A percentile compares a stretch with the other conserved stretches of the same genome.
phyloP scores from a whole-genome alignment of 2,113 vertebrate genomes.

The Microtus richardsoni region DNA sequence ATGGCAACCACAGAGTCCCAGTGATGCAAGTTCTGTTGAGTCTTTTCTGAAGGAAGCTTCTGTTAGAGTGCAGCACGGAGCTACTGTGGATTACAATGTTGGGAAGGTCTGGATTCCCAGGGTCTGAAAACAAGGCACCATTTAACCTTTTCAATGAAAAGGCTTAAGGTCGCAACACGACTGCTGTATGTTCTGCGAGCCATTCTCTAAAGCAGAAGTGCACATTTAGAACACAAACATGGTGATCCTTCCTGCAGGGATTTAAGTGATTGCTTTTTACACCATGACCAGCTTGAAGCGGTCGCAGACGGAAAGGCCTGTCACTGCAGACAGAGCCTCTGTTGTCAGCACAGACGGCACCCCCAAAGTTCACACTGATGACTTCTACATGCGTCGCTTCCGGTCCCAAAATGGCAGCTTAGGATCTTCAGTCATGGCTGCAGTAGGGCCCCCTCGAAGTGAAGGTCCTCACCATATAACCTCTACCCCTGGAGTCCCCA shows the following conservation, averaged over 20 bases:
- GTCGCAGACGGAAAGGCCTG: constrained; percentile 93
- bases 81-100: constrained; percentile 72
- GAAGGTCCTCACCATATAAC: constrained; percentile 92
- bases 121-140: constrained; percentile 37
- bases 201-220: constrained; percentile 86
- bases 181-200: constrained; percentile 84
- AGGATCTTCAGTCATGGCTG: constrained; percentile 88
- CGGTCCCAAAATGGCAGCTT: constrained; percentile 93
- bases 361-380: constrained; percentile 92
- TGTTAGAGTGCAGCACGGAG: constrained; percentile 80
- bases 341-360: constrained; percentile 85
- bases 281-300: constrained; percentile 96
- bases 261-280: constrained; percentile 84
- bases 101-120: constrained; percentile 76
- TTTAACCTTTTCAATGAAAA: constrained; percentile 84
- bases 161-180: constrained; percentile 85
- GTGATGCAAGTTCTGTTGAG: constrained; percentile 74
- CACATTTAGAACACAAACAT: constrained; percentile 85
- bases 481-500: constrained; percentile 94
- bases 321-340: constrained; percentile 88
- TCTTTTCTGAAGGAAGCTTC: constrained; percentile 72
- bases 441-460: constrained; percentile 89
- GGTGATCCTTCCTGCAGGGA: constrained; percentile 84
- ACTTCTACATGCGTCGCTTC: constrained; percentile 95
- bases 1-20: constrained; percentile 21